Percentiles rank a stretch among this genome's conserved stretches.
Conservation (phyloP, 2,888 invertebrate genomes). For the Patella caerulea region DNA sequence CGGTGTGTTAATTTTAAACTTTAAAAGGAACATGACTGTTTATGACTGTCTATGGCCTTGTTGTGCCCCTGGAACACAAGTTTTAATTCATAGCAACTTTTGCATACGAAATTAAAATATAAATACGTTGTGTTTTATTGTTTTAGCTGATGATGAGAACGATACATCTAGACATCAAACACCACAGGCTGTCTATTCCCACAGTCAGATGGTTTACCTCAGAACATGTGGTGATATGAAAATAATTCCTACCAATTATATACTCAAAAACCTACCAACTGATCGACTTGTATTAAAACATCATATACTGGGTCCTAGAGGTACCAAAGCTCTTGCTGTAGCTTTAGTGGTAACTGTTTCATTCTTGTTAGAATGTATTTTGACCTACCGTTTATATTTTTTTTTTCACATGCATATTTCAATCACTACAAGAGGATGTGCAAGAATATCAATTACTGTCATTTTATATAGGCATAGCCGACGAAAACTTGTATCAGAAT, state of each 20-base stretch:
- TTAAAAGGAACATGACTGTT: too few species aligned
- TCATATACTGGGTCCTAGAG: constrained; percentile 49
- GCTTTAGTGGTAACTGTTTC: constrained; percentile 53
- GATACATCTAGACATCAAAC: background rate
- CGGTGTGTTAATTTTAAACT: background rate
- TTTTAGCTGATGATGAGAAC: constrained; percentile 23
- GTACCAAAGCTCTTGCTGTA: constrained; percentile 53
- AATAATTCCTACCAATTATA: constrained; percentile 47
- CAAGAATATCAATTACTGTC: too few species aligned
- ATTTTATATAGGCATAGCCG: too few species aligned
- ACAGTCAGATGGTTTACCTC: constrained; percentile 47
- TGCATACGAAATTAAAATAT: too few species aligned
- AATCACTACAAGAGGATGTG: too few species aligned
- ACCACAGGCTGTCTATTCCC: constrained; percentile 27
- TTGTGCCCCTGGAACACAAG: too few species aligned
- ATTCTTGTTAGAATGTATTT: too few species aligned
- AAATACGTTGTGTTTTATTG: background rate
- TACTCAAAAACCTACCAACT: constrained; percentile 42
- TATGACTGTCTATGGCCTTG: too few species aligned
- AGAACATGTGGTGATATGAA: constrained; percentile 45
- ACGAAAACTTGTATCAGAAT: too few species aligned
- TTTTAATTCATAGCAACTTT: too few species aligned
- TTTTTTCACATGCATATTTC: too few species aligned
- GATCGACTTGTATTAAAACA: constrained; percentile 47
- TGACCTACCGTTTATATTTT: too few species aligned